Percentiles rank a stretch among this genome's conserved stretches.
These are phyloP conservation scores for Myocastor coypus DNA, from an alignment of 2,113 vertebrate genomes.

Conservation along the genomic window DNA sequence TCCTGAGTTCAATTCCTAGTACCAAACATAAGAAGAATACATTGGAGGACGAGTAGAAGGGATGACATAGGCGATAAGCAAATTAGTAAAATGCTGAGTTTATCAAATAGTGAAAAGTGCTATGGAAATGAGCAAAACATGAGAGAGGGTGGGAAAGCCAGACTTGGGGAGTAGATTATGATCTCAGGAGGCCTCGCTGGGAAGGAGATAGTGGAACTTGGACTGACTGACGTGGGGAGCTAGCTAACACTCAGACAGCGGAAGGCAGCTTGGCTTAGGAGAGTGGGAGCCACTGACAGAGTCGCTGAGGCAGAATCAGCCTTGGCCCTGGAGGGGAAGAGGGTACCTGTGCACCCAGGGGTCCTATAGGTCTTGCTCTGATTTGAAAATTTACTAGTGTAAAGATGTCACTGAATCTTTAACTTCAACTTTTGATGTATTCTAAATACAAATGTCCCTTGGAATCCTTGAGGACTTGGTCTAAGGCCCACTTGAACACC, in stretches of 20 bases:
- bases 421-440: constrained; percentile 1
- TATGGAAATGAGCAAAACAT: neutral
- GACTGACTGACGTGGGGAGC: neutral
- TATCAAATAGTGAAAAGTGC: neutral
- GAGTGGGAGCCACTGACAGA: neutral
- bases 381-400: neutral
- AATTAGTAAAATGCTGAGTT: neutral
- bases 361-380: neutral
- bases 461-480: neutral
- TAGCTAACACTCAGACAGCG: neutral
- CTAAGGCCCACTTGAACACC: neutral
- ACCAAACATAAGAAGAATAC: neutral
- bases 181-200: neutral
- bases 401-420: constrained; percentile 32
- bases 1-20: neutral
- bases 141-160: neutral
- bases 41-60: neutral
- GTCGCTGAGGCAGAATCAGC: neutral
- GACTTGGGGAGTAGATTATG: neutral
- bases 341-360: too few species aligned
- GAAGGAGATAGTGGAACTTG: neutral
- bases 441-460: neutral
- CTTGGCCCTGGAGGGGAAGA: neutral
- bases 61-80: neutral
- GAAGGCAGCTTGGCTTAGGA: neutral